Conservation (phyloP, 2,888 invertebrate species). For the Nomada flava region DNA sequence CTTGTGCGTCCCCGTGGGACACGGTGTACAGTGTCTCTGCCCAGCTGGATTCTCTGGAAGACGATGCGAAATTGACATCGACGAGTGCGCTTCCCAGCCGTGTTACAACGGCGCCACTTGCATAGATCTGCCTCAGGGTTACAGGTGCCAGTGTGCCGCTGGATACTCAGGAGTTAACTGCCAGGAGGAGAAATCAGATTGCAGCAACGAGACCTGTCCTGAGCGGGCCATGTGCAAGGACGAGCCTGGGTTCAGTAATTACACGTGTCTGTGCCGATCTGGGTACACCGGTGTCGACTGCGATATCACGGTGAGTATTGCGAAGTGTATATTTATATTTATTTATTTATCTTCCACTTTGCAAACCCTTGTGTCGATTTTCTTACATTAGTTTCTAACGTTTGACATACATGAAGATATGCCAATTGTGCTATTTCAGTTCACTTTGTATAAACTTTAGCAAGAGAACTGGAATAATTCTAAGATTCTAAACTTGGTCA, state of each 20-base stretch:
- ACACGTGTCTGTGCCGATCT: slow-evolving; percentile 96
- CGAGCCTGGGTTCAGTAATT: slow-evolving; percentile 94
- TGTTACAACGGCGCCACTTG: slow-evolving; percentile 97
- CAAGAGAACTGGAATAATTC: too few relatives aligned
- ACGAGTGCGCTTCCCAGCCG: slow-evolving; percentile 97
- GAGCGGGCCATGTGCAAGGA: slow-evolving; percentile 99
- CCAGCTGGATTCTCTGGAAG: slow-evolving; percentile 97
- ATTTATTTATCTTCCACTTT: too few relatives aligned
- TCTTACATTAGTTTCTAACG: too few relatives aligned
- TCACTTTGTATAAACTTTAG: too few relatives aligned
- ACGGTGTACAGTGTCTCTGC: slow-evolving; percentile 95
- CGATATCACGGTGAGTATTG: slow-evolving; percentile 90
- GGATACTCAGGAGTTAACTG: slow-evolving; percentile 97
- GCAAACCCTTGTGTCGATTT: too few relatives aligned
- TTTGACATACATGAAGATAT: too few relatives aligned
- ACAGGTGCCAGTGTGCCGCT: slow-evolving; percentile 93
- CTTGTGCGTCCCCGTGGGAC: slow-evolving; percentile 94
- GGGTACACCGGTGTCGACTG: slow-evolving; percentile 98
- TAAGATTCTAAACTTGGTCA: too few relatives aligned
- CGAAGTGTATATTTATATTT: not conserved
- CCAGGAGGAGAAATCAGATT: slow-evolving; percentile 96
- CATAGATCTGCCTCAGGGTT: slow-evolving; percentile 96
- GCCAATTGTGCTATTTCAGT: too few relatives aligned
- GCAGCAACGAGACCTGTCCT: slow-evolving; percentile 95
- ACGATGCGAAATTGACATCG: slow-evolving; percentile 96